Evolutionary conservation across 2,888 invertebrate genomes (phyloP).

Genomic region (Drosophila atroscutellata): DNA sequence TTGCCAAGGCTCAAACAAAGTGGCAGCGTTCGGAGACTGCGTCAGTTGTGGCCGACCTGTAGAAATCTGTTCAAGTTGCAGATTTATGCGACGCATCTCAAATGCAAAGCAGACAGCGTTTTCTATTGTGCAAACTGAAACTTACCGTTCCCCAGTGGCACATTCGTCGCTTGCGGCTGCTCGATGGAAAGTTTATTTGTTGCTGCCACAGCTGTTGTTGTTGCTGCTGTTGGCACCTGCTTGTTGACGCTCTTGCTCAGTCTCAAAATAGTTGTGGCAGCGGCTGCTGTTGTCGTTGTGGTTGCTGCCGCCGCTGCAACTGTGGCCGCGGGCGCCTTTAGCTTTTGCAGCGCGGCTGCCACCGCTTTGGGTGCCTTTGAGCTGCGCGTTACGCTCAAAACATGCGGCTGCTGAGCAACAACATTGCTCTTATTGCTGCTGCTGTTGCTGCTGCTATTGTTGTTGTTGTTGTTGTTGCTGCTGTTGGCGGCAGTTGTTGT

Average conservation of each 20-base stretch:
- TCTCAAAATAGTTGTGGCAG: slow-evolving; percentile 76
- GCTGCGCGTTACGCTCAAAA: slow-evolving; percentile 77
- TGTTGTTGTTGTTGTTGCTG: slow-evolving; percentile 19
- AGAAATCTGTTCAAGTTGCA: slow-evolving; percentile 25
- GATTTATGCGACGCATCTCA: slow-evolving; percentile 66
- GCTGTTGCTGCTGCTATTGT: slow-evolving; percentile 23
- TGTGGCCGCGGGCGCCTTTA: slow-evolving; percentile 47
- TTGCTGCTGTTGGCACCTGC: slow-evolving; percentile 65
- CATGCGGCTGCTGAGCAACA: slow-evolving; percentile 48
- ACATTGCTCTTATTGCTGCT: slow-evolving; percentile 47
- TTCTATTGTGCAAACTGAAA: slow-evolving; percentile 64
- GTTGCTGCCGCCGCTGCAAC: slow-evolving; percentile 58
- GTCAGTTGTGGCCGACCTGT: slow-evolving; percentile 4
- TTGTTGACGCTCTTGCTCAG: slow-evolving; percentile 73
- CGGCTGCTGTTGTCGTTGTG: slow-evolving; percentile 56
- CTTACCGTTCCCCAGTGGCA: slow-evolving; percentile 85
- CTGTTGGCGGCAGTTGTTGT: slow-evolving; percentile 2
- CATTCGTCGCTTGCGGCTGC: slow-evolving; percentile 80
- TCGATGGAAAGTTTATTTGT: slow-evolving; percentile 68
- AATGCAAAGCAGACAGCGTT: slow-evolving; percentile 3
- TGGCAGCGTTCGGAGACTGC: slow-evolving; percentile 19
- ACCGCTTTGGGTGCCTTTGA: slow-evolving; percentile 66
- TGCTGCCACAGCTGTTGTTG: slow-evolving; percentile 38
- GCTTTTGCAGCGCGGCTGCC: slow-evolving; percentile 63
- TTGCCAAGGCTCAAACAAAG: slow-evolving; percentile 28